phyloP scores from a whole-genome alignment of 2,888 invertebrate genomes.

The Yponomeuta sedellus region DNA sequence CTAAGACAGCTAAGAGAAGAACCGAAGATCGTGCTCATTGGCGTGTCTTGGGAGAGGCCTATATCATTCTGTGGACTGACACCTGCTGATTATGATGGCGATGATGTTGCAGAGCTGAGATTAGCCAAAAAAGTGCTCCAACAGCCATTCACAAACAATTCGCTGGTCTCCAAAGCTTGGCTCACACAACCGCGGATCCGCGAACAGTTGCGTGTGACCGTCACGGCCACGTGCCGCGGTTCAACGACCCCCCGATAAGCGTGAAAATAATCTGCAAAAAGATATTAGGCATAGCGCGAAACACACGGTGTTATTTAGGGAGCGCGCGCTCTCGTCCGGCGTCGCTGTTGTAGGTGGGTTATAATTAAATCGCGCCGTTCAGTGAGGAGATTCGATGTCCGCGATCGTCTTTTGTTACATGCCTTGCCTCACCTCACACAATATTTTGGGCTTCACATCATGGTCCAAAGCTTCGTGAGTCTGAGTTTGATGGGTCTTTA shows the following conservation, averaged over 20 bases:
- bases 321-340: neutral
- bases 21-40: no score
- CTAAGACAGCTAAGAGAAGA: no score
- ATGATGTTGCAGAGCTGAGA: no score
- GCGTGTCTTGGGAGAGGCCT: no score
- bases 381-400: neutral
- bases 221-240: conserved; percentile 37
- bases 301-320: neutral
- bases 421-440: neutral
- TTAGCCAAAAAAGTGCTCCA: no score
- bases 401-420: neutral
- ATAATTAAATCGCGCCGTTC: neutral
- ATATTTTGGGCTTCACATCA: neutral
- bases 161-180: neutral
- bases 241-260: conserved; percentile 56
- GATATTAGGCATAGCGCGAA: neutral
- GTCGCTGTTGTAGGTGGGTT: neutral
- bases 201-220: neutral
- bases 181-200: neutral
- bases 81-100: no score
- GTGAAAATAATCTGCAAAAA: conserved; percentile 37
- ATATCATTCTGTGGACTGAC: no score
- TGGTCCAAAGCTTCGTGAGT: neutral
- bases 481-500: no score
- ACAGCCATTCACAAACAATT: no score